Evolutionary conservation across 37 sponge, comb jelly and placozoan species (phyloP).

Genomic region (Beroe forskalii): DNA sequence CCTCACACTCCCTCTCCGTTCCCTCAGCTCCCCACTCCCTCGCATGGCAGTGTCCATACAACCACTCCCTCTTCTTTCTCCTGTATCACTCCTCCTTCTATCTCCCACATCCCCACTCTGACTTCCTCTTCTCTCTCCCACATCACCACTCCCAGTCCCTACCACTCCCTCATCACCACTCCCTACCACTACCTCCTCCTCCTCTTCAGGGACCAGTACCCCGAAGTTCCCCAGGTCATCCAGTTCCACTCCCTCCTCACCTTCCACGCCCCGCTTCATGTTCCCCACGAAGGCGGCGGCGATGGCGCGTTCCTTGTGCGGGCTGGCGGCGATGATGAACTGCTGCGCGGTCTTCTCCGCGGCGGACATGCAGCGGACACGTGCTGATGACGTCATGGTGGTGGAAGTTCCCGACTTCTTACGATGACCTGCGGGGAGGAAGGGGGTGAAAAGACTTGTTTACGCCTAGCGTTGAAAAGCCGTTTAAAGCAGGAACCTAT

Average conservation of each 20-base stretch:
- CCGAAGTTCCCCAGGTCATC: not conserved
- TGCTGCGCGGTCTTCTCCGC: conserved; percentile 38
- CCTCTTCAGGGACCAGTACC: not conserved
- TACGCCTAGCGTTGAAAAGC: too few species aligned
- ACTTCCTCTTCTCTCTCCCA: not conserved
- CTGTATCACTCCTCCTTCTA: not conserved
- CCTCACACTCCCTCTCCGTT: too few species aligned
- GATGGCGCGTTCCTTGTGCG: not conserved
- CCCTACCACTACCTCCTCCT: too few species aligned
- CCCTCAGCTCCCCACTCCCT: too few species aligned
- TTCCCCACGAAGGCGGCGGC: conserved; percentile 48
- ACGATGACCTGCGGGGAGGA: not conserved
- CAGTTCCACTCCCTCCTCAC: too few species aligned
- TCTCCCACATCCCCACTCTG: not conserved
- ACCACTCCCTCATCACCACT: not conserved
- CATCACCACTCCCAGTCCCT: not conserved
- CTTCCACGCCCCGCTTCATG: conserved; percentile 54
- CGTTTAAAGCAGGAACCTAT: too few species aligned
- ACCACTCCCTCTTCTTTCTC: too few species aligned
- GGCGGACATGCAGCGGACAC: not conserved
- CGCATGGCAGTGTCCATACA: too few species aligned
- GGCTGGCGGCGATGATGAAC: conserved; percentile 54
- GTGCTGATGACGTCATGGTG: not conserved
- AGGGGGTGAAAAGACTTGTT: not conserved
- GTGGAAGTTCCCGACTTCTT: not conserved